Evolutionary conservation across 2,797 vertebrate genomes (phyloP), one percentile per base, ranked within the genome.

Genomic region (Karalla daura): DNA sequence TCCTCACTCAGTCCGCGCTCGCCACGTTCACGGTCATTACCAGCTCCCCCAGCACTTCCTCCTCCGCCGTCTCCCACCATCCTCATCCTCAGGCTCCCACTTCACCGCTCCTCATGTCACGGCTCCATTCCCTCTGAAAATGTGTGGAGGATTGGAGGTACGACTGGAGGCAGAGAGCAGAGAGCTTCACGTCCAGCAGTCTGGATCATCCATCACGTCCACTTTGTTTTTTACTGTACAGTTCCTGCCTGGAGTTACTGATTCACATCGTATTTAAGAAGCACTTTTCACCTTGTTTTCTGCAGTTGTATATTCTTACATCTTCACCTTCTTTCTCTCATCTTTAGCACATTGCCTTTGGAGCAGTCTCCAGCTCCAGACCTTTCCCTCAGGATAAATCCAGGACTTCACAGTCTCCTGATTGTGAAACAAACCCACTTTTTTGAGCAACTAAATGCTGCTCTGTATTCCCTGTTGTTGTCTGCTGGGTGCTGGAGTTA

Each of bases 1-100:
- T 74, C 80, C 33, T 72, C 62, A 62, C 55, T 83, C 74, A 65
- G 52, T 44, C 32, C 8, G 24, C 44, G 10, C 43, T 30, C 72
- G 47, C 63, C 37, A 65, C 45, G 65, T 40, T 65, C 33, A 52
- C 18, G 9, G 21, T 70, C 43, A 64, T 64, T 52, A 58, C 52
- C 1, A n/a, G 24, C 68, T 72, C 51, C 5, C 37, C 37, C 40
- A 27, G 17, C 23, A 0, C 60, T 47, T 28, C 21, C 51, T 17
- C 45, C 51, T 17, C 44, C 27, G 50, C 49, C 17, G 9, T n/a
- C 53, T 46, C 50, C 39, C 51, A 55, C 35, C 53, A 56, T 73
- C 56, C 46, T 49, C 46, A 56, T 73, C 56, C 46, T 49, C 46
- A 20, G 20, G 62, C 50, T 67, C 32, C 37, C 24, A 36, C 2